A percentile compares a stretch with the other conserved stretches of the same genome.
Evolutionary conservation across 2,888 invertebrate species (phyloP).

Genomic region (Melanostoma mellinum): DNA sequence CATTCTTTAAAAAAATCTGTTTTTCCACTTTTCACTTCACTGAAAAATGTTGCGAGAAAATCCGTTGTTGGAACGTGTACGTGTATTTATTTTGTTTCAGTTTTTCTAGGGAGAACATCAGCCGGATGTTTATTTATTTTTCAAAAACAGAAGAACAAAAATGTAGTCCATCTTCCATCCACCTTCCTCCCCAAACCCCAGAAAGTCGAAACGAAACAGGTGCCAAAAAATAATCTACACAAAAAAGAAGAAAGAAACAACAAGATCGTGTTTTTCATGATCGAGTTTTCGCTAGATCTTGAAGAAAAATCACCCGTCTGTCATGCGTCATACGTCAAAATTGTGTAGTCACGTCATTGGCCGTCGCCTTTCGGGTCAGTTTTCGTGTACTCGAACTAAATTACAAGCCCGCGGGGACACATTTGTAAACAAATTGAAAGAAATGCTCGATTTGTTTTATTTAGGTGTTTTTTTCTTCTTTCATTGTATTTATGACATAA

Average conservation of each 20-base stretch:
- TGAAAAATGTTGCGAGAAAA: not conserved
- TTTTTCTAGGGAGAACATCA: slow-evolving; percentile 5
- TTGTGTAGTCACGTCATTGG: slow-evolving; percentile 6
- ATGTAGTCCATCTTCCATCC: slow-evolving; percentile 39
- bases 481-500: slow-evolving; percentile 48
- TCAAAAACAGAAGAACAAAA: slow-evolving; percentile 5
- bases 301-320: slow-evolving; percentile 31
- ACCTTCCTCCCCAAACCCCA: not conserved
- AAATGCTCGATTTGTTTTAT: slow-evolving; percentile 47
- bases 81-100: slow-evolving; percentile 17
- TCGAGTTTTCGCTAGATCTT: not conserved
- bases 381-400: slow-evolving; percentile 20
- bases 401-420: slow-evolving; percentile 43
- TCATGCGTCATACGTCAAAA: slow-evolving; percentile 47
- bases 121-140: slow-evolving; percentile 43
- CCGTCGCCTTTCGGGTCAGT: slow-evolving; percentile 16
- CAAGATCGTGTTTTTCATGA: slow-evolving; percentile 34
- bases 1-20: slow-evolving; percentile 10
- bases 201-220: slow-evolving; percentile 47
- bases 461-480: not conserved
- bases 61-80: not conserved
- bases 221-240: slow-evolving; percentile 43
- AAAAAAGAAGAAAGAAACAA: slow-evolving; percentile 40
- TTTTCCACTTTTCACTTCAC: slow-evolving; percentile 4
- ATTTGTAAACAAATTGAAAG: slow-evolving; percentile 66